Evolutionary conservation across 2,113 vertebrate genomes (phyloP).

Genomic region (Charina bottae): DNA sequence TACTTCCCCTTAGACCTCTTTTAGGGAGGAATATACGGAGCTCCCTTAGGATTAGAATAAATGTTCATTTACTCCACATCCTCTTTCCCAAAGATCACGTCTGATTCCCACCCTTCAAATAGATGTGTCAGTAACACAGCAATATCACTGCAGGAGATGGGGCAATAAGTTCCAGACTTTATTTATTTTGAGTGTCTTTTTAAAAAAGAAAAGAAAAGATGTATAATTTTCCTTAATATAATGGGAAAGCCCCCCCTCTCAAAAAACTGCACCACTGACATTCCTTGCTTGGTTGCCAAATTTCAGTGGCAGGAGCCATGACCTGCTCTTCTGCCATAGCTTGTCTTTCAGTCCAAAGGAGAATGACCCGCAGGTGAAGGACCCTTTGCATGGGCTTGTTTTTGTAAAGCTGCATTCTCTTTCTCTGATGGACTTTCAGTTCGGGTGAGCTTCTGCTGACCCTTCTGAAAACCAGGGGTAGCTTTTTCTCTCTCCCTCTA

Average conservation of each 20-base stretch:
- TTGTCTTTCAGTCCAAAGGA: too few relatives aligned
- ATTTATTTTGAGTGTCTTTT: background rate
- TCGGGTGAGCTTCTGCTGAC: too few relatives aligned
- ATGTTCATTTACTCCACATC: background rate
- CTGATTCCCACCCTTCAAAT: background rate
- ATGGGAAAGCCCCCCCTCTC: background rate
- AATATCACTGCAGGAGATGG: background rate
- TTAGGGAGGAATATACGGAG: background rate
- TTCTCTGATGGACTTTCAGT: too few relatives aligned
- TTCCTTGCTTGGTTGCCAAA: too few relatives aligned
- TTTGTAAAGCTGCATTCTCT: too few relatives aligned
- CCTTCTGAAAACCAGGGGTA: too few relatives aligned
- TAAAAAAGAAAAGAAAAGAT: background rate
- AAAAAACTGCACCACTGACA: background rate
- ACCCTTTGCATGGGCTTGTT: too few relatives aligned
- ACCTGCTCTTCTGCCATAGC: too few relatives aligned
- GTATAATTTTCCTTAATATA: background rate
- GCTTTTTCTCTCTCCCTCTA: too few relatives aligned
- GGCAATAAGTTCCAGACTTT: background rate
- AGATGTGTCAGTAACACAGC: background rate
- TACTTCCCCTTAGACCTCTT: background rate
- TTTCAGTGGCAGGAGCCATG: too few relatives aligned
- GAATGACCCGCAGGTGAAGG: too few relatives aligned
- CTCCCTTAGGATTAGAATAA: background rate
- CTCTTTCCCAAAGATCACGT: background rate